A percentile compares a stretch with the other conserved stretches of the same genome.
These are phyloP conservation scores for Threskiornis aethiopicus DNA, from an alignment of 2,797 vertebrate genomes.

Conservation along the genomic window DNA sequence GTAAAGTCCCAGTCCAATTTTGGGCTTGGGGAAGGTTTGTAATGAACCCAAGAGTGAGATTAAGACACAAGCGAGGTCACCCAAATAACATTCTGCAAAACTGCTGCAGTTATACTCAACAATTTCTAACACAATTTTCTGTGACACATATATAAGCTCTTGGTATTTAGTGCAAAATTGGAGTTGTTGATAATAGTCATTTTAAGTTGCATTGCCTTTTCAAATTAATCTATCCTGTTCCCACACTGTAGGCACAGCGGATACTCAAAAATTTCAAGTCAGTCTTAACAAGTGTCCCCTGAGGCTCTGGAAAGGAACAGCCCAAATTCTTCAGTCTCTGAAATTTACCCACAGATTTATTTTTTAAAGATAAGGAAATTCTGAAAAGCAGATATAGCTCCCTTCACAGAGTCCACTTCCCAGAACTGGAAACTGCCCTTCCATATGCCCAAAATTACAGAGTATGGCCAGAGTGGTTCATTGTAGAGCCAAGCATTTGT, in stretches of 20 bases:
- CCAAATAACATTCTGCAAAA: background rate
- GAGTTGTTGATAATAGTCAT: background rate
- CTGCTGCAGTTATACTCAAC: background rate
- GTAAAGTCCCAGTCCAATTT: no score
- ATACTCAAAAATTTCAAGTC: background rate
- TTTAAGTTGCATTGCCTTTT: background rate
- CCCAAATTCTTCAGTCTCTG: background rate
- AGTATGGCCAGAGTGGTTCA: background rate
- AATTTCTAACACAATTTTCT: background rate
- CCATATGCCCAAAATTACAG: background rate
- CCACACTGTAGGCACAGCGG: background rate
- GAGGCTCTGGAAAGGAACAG: background rate
- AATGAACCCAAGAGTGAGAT: no score
- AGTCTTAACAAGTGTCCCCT: background rate
- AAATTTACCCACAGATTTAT: background rate
- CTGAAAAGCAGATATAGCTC: background rate
- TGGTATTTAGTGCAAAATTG: background rate
- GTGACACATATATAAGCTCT: background rate
- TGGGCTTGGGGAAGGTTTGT: no score
- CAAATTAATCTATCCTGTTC: background rate
- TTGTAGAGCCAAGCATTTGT: background rate
- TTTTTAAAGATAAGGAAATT: background rate
- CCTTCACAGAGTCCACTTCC: accelerated
- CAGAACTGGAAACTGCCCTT: background rate
- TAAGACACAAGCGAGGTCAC: no score